phyloP scores from a whole-genome alignment of 2,797 vertebrate genomes.

The Pseudochromis fuscus region DNA sequence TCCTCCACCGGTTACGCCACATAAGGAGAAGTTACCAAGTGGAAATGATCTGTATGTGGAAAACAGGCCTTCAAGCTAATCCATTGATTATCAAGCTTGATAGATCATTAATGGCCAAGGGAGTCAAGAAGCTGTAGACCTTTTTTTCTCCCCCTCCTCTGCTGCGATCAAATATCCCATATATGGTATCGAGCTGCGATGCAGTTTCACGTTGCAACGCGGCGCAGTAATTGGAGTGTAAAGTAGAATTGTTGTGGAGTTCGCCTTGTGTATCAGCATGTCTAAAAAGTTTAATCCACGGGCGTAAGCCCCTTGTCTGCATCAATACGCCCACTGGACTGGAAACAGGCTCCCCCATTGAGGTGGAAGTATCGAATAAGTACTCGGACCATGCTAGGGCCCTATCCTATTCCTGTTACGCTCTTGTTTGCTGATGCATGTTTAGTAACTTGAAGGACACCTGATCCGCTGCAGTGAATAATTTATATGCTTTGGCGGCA shows the following conservation, averaged over 20 bases:
- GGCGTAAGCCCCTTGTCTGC: slow-evolving; percentile 56
- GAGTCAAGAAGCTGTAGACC: slow-evolving; percentile 54
- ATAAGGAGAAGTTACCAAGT: slow-evolving; percentile 31
- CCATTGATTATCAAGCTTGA: slow-evolving; percentile 59
- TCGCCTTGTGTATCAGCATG: slow-evolving; percentile 40
- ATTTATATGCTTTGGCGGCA: slow-evolving; percentile 71
- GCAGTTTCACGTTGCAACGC: slow-evolving; percentile 71
- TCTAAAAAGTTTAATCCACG: slow-evolving; percentile 65
- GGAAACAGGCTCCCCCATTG: slow-evolving; percentile 68
- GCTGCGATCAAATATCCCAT: slow-evolving; percentile 72
- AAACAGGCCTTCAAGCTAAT: slow-evolving; percentile 52
- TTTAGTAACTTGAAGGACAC: slow-evolving; percentile 78
- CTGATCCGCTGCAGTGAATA: slow-evolving; percentile 72
- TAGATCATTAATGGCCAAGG: slow-evolving; percentile 58
- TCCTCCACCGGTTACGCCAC: slow-evolving; percentile 28
- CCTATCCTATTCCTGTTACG: slow-evolving; percentile 74
- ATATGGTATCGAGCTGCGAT: slow-evolving; percentile 65
- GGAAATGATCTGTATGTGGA: slow-evolving; percentile 60
- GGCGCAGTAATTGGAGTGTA: slow-evolving; percentile 68
- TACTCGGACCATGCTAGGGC: slow-evolving; percentile 41
- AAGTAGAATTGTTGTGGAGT: slow-evolving; percentile 65
- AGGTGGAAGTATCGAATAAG: slow-evolving; percentile 76
- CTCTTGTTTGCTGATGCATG: slow-evolving; percentile 81
- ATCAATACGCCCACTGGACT: slow-evolving; percentile 56
- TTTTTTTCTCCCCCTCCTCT: not conserved